Conservation (phyloP, 2,888 invertebrate species). For the Eupelmus urozonus region DNA sequence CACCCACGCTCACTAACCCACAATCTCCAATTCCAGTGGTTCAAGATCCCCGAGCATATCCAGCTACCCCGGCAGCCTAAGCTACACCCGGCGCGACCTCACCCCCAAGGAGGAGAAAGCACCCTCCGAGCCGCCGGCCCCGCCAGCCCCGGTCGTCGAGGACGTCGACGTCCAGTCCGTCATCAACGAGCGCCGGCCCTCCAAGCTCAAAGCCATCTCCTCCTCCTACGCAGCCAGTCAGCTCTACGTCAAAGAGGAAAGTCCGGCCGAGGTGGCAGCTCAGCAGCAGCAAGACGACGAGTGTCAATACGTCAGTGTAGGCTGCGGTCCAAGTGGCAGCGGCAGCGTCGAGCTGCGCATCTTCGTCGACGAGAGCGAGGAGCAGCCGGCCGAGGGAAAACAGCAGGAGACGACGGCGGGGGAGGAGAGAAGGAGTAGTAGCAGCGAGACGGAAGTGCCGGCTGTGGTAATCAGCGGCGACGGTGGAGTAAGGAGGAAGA, state of each 20-base stretch:
- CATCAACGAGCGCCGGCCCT: conserved; percentile 75
- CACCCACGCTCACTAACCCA: no score
- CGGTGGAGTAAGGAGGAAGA: conserved; percentile 25
- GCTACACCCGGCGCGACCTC: conserved; percentile 61
- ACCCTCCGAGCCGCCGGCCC: not conserved
- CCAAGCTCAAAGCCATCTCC: conserved; percentile 66
- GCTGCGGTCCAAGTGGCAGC: conserved; percentile 60
- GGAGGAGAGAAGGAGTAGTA: not conserved
- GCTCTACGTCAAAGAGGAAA: conserved; percentile 64
- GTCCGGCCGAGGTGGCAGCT: conserved; percentile 39
- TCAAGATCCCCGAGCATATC: conserved; percentile 55
- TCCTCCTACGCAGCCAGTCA: conserved; percentile 53
- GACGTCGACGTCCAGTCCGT: conserved; percentile 74
- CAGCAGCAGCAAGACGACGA: conserved; percentile 36
- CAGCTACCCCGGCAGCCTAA: conserved; percentile 47
- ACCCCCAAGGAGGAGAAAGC: conserved; percentile 57
- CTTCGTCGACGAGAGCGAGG: conserved; percentile 68
- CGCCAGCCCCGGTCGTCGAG: conserved; percentile 62
- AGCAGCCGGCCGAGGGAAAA: no score
- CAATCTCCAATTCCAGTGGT: not conserved
- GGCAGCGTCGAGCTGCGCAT: conserved; percentile 67
- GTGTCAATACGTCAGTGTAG: conserved; percentile 51
- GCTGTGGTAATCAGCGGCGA: not conserved
- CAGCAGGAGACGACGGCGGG: conserved; percentile 18
- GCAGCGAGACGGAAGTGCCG: not conserved